Conservation (phyloP, 1,140 invertebrate genomes). For the Telenomus remus region DNA sequence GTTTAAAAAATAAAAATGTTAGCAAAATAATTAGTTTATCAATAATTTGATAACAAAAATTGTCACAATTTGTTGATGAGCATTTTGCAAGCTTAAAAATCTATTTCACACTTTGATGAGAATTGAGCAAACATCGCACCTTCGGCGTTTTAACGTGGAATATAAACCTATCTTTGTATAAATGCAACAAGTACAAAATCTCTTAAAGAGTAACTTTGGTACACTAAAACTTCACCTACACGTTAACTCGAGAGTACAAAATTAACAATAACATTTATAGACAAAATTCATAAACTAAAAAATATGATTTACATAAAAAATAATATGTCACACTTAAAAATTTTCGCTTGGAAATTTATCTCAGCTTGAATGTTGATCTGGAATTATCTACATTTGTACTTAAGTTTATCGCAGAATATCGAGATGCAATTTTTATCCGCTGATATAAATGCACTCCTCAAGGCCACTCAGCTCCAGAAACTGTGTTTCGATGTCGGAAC, state of each 20-base stretch:
- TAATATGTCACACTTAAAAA: not conserved
- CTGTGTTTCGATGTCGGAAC: constrained; percentile 71
- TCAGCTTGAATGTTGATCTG: not conserved
- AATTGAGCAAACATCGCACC: not conserved
- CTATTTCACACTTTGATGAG: not conserved
- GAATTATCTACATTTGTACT: constrained; percentile 24
- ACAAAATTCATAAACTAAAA: constrained; percentile 1
- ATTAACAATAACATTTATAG: constrained; percentile 5
- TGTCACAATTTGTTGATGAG: not conserved
- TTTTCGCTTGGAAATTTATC: not conserved
- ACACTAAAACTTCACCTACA: not conserved
- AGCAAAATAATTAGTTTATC: not conserved
- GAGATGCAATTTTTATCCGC: constrained; percentile 51
- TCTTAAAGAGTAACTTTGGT: too few relatives aligned
- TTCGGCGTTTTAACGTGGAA: not conserved
- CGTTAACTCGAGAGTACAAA: not conserved
- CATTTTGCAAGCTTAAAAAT: not conserved
- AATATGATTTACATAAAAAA: not conserved
- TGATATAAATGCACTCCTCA: constrained; percentile 70
- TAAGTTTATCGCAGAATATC: constrained; percentile 7
- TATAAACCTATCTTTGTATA: not conserved
- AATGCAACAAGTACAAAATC: constrained; percentile 3
- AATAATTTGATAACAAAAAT: too few relatives aligned
- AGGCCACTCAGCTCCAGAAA: constrained; percentile 70
- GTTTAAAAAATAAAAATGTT: not conserved